Conservation (phyloP, 2,113 vertebrate species). For the Himantopus leucocephalus region DNA sequence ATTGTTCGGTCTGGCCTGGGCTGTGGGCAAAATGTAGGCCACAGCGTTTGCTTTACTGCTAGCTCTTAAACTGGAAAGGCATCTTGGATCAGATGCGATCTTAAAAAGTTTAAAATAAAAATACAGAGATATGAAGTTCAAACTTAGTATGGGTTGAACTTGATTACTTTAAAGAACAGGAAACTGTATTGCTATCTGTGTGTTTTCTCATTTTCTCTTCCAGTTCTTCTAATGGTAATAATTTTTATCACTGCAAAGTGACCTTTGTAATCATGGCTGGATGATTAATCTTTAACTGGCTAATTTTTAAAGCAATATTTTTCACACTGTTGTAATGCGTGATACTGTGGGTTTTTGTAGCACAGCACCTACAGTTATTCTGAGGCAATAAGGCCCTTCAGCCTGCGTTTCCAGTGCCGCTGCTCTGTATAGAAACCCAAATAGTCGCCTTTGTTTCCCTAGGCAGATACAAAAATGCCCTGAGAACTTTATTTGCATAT, state of each 20-base stretch:
- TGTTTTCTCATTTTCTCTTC: constrained; percentile 6
- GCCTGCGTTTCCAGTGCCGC: not conserved
- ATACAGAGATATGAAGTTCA: not conserved
- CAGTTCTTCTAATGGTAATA: constrained; percentile 9
- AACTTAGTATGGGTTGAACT: not conserved
- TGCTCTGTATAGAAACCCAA: not conserved
- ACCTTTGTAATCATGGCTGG: constrained; percentile 58
- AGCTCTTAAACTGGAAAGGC: not conserved
- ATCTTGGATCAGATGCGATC: not conserved
- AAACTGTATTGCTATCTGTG: not conserved
- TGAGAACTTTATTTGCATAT: constrained; percentile 54
- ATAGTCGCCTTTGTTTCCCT: not conserved
- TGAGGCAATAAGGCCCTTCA: not conserved
- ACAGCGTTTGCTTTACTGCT: not conserved
- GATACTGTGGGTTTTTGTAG: not conserved
- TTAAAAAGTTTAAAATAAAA: not conserved
- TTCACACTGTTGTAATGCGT: not conserved
- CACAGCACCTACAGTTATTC: not conserved
- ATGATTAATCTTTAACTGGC: constrained; percentile 61
- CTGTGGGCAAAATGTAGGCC: constrained; percentile 27
- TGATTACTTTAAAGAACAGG: not conserved
- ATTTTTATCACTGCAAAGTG: constrained; percentile 39
- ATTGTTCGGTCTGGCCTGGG: not conserved
- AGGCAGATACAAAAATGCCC: constrained; percentile 29
- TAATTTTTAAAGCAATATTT: constrained; percentile 56